phyloP scores from a whole-genome alignment of 2,888 invertebrate species.

The Luperina nickerlii region DNA sequence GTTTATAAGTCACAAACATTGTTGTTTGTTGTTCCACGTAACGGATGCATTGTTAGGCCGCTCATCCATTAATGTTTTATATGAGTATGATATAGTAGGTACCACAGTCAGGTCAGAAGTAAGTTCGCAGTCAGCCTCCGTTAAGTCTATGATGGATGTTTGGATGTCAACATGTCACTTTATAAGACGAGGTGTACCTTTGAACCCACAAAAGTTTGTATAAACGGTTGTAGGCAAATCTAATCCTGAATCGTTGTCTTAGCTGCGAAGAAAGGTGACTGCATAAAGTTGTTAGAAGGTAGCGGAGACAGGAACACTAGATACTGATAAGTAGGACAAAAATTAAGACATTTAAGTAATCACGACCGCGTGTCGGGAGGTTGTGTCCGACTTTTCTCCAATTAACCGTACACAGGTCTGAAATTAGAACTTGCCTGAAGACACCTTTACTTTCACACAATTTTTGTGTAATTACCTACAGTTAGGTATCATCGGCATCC shows the following conservation, averaged over 20 bases:
- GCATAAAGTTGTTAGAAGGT: background rate
- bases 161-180: conserved; percentile 16
- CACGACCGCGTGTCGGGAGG: conserved; percentile 36
- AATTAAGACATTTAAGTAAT: conserved; percentile 40
- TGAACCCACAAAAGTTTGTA: conserved; percentile 35
- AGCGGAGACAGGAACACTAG: background rate
- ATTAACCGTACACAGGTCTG: conserved; percentile 42
- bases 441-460: conserved; percentile 57
- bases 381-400: conserved; percentile 43
- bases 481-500: conserved; percentile 52
- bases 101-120: conserved; percentile 41
- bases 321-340: background rate
- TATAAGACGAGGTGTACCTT: conserved; percentile 24
- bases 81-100: conserved; percentile 39
- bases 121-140: conserved; percentile 36
- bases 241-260: conserved; percentile 9
- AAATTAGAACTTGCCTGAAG: conserved; percentile 45
- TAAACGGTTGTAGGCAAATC: conserved; percentile 21
- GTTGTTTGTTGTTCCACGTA: conserved; percentile 52
- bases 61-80: conserved; percentile 44
- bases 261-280: conserved; percentile 3
- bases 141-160: conserved; percentile 55
- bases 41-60: conserved; percentile 33
- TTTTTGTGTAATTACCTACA: conserved; percentile 57
- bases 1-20: conserved; percentile 66